These are phyloP conservation scores for Xiphias gladius DNA, from an alignment of 2,113 vertebrate species.

Conservation along the genomic window DNA sequence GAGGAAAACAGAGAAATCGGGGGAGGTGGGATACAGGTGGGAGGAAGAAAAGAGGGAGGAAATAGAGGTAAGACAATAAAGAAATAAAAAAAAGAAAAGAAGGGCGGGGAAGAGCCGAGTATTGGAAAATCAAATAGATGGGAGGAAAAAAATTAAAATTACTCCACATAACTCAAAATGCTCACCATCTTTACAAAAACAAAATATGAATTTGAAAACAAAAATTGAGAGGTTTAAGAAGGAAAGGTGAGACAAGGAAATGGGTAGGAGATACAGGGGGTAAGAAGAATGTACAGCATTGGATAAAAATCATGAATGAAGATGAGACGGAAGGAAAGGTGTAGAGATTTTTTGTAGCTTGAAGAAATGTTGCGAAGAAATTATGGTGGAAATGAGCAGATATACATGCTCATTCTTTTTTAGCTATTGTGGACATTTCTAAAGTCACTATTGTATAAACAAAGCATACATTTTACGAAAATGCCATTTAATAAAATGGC, in stretches of 20 bases:
- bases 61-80: slow-evolving; percentile 52
- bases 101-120: neutral
- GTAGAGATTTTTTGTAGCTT: neutral
- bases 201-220: neutral
- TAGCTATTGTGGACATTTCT: neutral
- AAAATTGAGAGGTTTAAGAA: slow-evolving; percentile 18
- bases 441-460: neutral
- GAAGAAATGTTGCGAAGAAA: neutral
- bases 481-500: neutral
- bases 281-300: slow-evolving; percentile 30
- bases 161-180: slow-evolving; percentile 42
- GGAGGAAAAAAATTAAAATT: slow-evolving; percentile 10
- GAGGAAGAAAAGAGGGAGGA: slow-evolving; percentile 25
- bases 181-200: slow-evolving; percentile 72
- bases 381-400: neutral
- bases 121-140: slow-evolving; percentile 34
- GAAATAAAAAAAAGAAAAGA: slow-evolving; percentile 19
- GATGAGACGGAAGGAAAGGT: neutral
- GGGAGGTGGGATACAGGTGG: slow-evolving; percentile 5
- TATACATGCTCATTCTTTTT: neutral
- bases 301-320: slow-evolving; percentile 1
- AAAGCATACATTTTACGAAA: too few species aligned
- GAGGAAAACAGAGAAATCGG: slow-evolving; percentile 32
- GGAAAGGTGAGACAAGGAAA: slow-evolving; percentile 41
- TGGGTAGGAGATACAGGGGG: slow-evolving; percentile 21